Base-by-base conservation (phyloP, 2,797 vertebrate genomes). In the Novumbra hubbsi region DNA sequence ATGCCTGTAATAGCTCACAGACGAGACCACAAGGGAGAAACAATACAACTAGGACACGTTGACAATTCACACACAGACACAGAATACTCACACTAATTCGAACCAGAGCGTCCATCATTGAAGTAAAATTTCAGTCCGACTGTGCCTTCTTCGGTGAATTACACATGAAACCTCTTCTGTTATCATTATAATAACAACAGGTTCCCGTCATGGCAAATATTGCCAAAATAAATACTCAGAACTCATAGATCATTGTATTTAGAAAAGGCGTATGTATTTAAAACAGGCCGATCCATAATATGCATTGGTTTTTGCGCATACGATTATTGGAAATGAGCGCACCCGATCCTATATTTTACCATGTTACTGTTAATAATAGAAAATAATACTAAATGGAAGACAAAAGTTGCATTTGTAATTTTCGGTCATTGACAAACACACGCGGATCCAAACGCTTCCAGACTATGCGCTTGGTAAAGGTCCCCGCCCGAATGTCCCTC, bases 41-140 rank as follows among this genome's bases (percentile, higher is more conserved):
- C 1, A 9, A 32, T n/a, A 60, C 28, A 0, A 67, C 17, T 49
- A 16, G 45, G 3, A 12, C 17, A n/a, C 1, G 52, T 21, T 24
- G 21, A 73, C 24, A 1, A 34, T 74, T 3, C 17, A 32, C 64
- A 9, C 21, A n/a, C 16, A 73, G 0, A 68, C 1, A 41, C 34
- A 16, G 19, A n/a, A 1, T 83, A 94, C 96, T 96, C 90, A 97
- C 96, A 84, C 93, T 95, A 87, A 95, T 93, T 78, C 95, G 93
- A 85, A 93, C 93, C 92, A 96, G 83, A 3, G 95, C 94, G 73
- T 97, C 96, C 95, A 96, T 96, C 89, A 94, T 93, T 71, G 93
- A 93, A 74, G 94, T 92, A 88, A 93, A 93, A 75, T 93, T 90
- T 21, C 55, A 57, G 90, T 95, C 95, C 83, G 93, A 92, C 80